phyloP scores from a whole-genome alignment of 2,888 invertebrate species.

The Ormyrus pomaceus region DNA sequence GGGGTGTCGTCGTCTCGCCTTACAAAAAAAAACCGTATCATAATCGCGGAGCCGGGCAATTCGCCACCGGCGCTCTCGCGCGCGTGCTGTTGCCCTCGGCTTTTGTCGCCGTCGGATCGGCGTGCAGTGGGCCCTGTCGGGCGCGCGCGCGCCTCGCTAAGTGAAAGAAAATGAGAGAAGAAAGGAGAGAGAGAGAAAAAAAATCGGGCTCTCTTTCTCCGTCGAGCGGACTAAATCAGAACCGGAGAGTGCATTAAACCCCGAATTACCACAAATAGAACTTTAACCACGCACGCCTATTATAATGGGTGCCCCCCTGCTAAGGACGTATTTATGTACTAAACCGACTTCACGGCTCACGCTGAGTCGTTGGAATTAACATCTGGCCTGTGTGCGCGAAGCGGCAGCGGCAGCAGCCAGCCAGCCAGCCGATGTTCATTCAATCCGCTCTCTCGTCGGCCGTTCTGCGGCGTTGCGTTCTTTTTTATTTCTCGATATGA shows the following conservation, averaged over 20 bases:
- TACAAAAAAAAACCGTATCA: slow-evolving; percentile 18
- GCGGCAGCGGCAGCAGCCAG: not conserved
- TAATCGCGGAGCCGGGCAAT: slow-evolving; percentile 13
- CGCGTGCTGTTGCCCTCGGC: not conserved
- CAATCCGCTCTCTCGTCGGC: slow-evolving; percentile 25
- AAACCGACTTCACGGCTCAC: slow-evolving; percentile 72
- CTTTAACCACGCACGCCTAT: slow-evolving; percentile 73
- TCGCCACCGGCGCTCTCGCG: slow-evolving; percentile 3
- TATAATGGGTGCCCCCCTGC: slow-evolving; percentile 74
- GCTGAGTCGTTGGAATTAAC: slow-evolving; percentile 73
- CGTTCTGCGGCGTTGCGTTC: not conserved
- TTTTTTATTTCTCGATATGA: slow-evolving; percentile 36
- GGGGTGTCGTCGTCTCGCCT: slow-evolving; percentile 3
- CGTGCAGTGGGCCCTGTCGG: slow-evolving; percentile 1
- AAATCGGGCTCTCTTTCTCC: slow-evolving; percentile 5
- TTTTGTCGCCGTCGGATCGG: slow-evolving; percentile 33
- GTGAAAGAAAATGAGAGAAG: slow-evolving; percentile 42
- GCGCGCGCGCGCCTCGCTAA: not conserved
- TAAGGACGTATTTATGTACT: slow-evolving; percentile 75
- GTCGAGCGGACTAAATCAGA: slow-evolving; percentile 68
- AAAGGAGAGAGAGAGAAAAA: slow-evolving; percentile 63
- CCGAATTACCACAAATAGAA: slow-evolving; percentile 76
- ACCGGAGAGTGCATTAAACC: slow-evolving; percentile 72
- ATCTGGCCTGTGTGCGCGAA: slow-evolving; percentile 66
- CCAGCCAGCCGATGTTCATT: slow-evolving; percentile 20